Percentiles rank a stretch among this genome's conserved stretches.
Evolutionary conservation across 2,888 invertebrate species (phyloP).

Genomic region (Syrista parreyssii): DNA sequence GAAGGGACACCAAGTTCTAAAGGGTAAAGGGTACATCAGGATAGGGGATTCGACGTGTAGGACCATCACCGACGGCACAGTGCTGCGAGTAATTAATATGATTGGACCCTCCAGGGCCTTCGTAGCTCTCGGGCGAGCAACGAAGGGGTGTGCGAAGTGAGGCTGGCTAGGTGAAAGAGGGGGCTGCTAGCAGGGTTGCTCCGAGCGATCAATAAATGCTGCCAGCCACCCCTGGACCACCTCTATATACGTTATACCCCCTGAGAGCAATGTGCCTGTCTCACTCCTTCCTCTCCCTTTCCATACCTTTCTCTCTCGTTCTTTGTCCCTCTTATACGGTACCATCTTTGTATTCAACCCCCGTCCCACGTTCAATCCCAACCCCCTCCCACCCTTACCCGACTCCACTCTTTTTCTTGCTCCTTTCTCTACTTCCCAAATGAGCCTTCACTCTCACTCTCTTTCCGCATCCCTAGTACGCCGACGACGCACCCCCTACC

Average conservation of each 20-base stretch:
- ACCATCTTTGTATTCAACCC: slow-evolving; percentile 60
- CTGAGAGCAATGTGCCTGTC: slow-evolving; percentile 4
- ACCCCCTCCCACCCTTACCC: slow-evolving; percentile 14
- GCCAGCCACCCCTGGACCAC: slow-evolving; percentile 55
- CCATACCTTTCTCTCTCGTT: slow-evolving; percentile 11
- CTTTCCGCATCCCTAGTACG: slow-evolving; percentile 1
- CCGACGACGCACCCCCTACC: background rate
- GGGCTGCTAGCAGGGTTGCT: slow-evolving; percentile 55
- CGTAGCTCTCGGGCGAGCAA: slow-evolving; percentile 26
- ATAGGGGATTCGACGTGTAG: background rate
- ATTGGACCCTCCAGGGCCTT: slow-evolving; percentile 47
- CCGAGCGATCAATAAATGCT: slow-evolving; percentile 63
- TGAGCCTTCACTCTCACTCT: slow-evolving; percentile 9
- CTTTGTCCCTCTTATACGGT: slow-evolving; percentile 61
- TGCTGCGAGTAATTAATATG: slow-evolving; percentile 55
- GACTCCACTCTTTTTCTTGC: slow-evolving; percentile 17
- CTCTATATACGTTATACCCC: slow-evolving; percentile 5
- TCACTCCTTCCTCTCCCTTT: slow-evolving; percentile 17
- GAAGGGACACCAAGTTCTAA: background rate
- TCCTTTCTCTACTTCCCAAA: slow-evolving; percentile 10
- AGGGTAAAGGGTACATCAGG: background rate
- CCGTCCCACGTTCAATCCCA: slow-evolving; percentile 35
- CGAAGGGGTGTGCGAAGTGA: slow-evolving; percentile 8
- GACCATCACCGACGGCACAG: slow-evolving; percentile 8
- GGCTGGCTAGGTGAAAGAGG: slow-evolving; percentile 25